Percentiles rank a stretch among this genome's conserved stretches.
Evolutionary conservation across 2,888 invertebrate species (phyloP).

Genomic region (Caprella mutica): DNA sequence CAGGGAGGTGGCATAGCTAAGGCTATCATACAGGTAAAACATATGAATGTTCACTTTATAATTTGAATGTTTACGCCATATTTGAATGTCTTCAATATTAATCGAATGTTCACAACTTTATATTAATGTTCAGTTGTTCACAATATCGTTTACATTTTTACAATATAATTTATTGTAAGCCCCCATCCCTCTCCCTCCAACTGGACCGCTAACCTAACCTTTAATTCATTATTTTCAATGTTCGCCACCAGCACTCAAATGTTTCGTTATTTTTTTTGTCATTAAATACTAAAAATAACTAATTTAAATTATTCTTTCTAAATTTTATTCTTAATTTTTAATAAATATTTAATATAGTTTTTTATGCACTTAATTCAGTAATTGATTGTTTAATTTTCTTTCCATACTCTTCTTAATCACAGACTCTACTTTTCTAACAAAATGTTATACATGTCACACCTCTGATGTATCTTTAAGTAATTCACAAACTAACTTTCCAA

Average conservation of each 20-base stretch:
- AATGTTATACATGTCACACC: too few species aligned
- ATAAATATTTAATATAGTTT: too few species aligned
- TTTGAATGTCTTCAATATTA: background rate
- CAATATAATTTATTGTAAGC: too few species aligned
- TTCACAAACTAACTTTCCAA: too few species aligned
- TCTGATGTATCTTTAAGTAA: too few species aligned
- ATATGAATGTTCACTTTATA: background rate
- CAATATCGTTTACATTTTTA: background rate
- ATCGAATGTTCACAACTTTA: background rate
- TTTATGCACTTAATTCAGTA: too few species aligned
- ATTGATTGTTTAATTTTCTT: too few species aligned
- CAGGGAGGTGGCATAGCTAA: conserved; percentile 30
- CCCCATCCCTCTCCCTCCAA: too few species aligned
- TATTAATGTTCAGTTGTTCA: background rate
- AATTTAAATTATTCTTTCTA: background rate
- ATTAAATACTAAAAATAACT: background rate
- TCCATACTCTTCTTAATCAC: too few species aligned
- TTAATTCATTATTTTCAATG: too few species aligned
- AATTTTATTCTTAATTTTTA: background rate
- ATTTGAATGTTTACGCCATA: background rate
- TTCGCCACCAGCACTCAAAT: background rate
- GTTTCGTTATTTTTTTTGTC: background rate
- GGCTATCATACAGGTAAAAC: conserved; percentile 33
- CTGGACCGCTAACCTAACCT: too few species aligned
- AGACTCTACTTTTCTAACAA: too few species aligned